phyloP scores from a whole-genome alignment of 2,888 invertebrate genomes.

The Drosophila atripex region DNA sequence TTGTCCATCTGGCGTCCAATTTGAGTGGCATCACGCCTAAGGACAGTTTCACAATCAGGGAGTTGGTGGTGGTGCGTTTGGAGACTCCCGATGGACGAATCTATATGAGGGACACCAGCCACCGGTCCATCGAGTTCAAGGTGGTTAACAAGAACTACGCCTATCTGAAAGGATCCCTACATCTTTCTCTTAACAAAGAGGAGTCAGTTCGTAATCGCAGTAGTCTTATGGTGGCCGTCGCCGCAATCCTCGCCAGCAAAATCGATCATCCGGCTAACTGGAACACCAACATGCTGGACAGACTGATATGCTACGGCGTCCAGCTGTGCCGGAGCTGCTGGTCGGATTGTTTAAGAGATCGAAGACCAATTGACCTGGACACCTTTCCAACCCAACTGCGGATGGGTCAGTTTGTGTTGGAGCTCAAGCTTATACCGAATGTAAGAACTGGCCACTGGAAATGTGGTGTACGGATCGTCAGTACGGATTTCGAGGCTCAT shows the following conservation, averaged over 20 bases:
- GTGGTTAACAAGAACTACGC: conserved; percentile 77
- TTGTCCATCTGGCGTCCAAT: conserved; percentile 66
- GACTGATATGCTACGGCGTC: conserved; percentile 79
- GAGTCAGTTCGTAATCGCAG: conserved; percentile 70
- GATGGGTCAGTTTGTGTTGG: conserved; percentile 76
- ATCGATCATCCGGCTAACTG: conserved; percentile 81
- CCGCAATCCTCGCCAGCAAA: conserved; percentile 76
- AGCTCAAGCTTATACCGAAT: conserved; percentile 55
- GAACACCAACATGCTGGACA: conserved; percentile 75
- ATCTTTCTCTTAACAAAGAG: conserved; percentile 70
- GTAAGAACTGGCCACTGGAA: conserved; percentile 70
- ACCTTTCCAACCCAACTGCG: conserved; percentile 75
- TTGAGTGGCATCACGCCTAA: conserved; percentile 52
- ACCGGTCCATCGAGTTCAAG: conserved; percentile 66
- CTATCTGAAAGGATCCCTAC: conserved; percentile 66
- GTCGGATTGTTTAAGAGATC: conserved; percentile 56
- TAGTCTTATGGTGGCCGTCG: conserved; percentile 73
- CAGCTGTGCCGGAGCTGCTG: conserved; percentile 70
- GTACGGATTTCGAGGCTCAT: conserved; percentile 51
- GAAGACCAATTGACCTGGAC: conserved; percentile 61
- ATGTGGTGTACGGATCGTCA: conserved; percentile 27
- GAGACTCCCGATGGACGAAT: conserved; percentile 70
- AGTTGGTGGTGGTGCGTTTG: conserved; percentile 72
- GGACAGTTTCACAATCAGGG: conserved; percentile 70
- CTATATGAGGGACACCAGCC: conserved; percentile 57